Evolutionary conservation across 2,888 invertebrate species (phyloP).

Genomic region (Drosophila phalerata): DNA sequence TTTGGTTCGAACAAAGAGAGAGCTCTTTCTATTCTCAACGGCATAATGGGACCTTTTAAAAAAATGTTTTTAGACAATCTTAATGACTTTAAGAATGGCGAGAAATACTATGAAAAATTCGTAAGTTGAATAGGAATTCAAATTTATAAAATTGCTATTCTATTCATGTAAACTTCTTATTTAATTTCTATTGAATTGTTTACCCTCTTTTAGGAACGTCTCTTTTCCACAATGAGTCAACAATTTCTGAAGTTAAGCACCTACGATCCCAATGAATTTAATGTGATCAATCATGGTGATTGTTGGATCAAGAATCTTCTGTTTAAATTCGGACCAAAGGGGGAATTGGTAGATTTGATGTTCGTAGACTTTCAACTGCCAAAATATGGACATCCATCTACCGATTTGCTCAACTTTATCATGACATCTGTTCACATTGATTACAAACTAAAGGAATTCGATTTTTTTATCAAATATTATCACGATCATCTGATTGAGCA

Average conservation of each 20-base stretch:
- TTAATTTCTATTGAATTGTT: neutral
- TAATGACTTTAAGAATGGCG: constrained; percentile 46
- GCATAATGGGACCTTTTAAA: constrained; percentile 48
- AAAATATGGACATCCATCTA: constrained; percentile 76
- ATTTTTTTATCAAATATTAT: constrained; percentile 81
- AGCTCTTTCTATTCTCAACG: constrained; percentile 45
- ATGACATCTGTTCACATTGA: constrained; percentile 80
- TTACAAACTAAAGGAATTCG: constrained; percentile 78
- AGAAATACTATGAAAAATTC: constrained; percentile 65
- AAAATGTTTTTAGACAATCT: constrained; percentile 55
- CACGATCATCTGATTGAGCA: constrained; percentile 75
- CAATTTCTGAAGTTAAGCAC: constrained; percentile 40
- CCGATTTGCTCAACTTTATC: constrained; percentile 81
- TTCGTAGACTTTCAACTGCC: constrained; percentile 83
- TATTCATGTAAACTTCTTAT: neutral
- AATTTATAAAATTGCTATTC: neutral
- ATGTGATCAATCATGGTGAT: constrained; percentile 82
- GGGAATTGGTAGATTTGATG: constrained; percentile 66
- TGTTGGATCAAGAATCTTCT: constrained; percentile 82
- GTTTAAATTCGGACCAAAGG: constrained; percentile 71
- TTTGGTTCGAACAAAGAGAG: constrained; percentile 42
- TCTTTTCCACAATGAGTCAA: constrained; percentile 55
- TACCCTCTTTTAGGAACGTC: constrained; percentile 45
- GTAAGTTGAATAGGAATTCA: constrained; percentile 45
- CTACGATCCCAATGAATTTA: constrained; percentile 67